Evolutionary conservation across 2,797 vertebrate species (phyloP), one percentile per base, ranked within the genome.

Genomic region (Neopelma chrysocephalum): DNA sequence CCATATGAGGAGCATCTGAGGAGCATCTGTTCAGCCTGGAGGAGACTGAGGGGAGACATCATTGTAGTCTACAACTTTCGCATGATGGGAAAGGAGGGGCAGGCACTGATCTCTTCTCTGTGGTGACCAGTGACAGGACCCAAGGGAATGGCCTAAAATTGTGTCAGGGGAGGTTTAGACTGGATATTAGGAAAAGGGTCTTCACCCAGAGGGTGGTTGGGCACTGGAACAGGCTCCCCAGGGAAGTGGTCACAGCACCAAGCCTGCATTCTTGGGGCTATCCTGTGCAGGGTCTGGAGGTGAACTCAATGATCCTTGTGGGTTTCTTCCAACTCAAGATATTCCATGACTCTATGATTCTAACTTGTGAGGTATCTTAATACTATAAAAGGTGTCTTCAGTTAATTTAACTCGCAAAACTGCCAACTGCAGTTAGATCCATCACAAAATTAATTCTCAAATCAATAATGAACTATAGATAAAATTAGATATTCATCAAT

Each of bases 381-480:
- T 56, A 50, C 9, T 79, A 68, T 17, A 42, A 43, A 90, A 78
- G 50, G 16, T 36, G 16, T 57, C 40, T 82, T 82, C 43, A 64
- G 77, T 70, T 82, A 75, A 85, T 70, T 92, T 84, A 85, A 86
- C 61, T 65, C 77, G 25, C 43, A 78, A 78, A 92, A 56, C 26
- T 71, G 61, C 20, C 54, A 77, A 15, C 21, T 57, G 15, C 66
- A 66, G 48, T 64, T 82, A 93, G 42, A 42, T 29, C 64, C 66
- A 78, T 38, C 68, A 84, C 48, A 94, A 87, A 94, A 87, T 80
- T 82, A 95, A 89, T 89, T 91, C 84, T 61, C 66, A 87, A 93
- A 81, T 89, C 90, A 91, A 84, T 96, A 92, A 95, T 21, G 56
- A 94, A 73, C 53, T 57, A 77, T 14, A 53, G 77, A 94, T 70